Conservation (phyloP, 2,113 vertebrate genomes). For the Cephalophus harveyi region DNA sequence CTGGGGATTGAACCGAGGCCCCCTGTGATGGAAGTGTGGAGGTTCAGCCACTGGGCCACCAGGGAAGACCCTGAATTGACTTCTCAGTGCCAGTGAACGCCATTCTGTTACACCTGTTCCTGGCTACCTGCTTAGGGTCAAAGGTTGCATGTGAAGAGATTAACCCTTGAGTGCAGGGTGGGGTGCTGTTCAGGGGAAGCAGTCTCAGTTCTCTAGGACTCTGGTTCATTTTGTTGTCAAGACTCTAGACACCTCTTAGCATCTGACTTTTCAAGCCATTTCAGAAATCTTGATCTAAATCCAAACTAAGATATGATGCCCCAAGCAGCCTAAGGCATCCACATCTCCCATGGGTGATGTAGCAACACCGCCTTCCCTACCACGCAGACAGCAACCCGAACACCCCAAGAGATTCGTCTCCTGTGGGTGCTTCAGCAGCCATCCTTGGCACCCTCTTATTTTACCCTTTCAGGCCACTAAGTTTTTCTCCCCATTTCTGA, state of each 20-base stretch:
- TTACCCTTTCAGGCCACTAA: background rate
- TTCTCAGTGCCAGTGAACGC: background rate
- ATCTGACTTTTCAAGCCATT: background rate
- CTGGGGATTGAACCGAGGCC: background rate
- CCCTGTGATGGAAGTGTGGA: background rate
- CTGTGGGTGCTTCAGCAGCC: fast-evolving
- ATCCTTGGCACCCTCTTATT: background rate
- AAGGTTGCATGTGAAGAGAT: background rate
- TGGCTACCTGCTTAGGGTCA: background rate
- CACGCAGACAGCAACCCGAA: background rate
- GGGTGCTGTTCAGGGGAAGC: background rate
- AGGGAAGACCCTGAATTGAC: background rate
- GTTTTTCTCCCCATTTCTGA: background rate
- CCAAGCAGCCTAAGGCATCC: background rate
- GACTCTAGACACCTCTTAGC: background rate
- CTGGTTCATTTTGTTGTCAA: background rate
- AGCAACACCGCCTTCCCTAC: background rate
- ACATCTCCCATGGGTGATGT: background rate
- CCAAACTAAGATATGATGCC: background rate
- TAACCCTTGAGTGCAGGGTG: background rate
- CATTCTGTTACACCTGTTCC: background rate
- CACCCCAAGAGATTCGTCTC: background rate
- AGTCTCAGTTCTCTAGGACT: background rate
- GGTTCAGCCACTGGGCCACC: background rate
- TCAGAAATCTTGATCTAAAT: background rate